Base-by-base conservation (phyloP, 2,797 vertebrate genomes). In the Coregonus sp. region DNA sequence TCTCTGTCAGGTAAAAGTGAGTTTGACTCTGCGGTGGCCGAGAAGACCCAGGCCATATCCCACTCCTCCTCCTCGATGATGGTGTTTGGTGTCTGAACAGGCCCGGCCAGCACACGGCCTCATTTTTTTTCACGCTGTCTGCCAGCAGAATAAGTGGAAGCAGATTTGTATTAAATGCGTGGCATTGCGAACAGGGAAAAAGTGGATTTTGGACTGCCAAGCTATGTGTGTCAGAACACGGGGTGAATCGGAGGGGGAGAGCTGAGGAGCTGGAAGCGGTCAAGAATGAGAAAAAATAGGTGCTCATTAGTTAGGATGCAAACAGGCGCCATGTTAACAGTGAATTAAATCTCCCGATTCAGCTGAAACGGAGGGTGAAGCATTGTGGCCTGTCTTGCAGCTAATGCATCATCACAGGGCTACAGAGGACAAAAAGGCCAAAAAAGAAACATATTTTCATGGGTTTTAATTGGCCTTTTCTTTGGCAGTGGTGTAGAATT, bases 381-480 rank as follows among this genome's bases (percentile, higher is more conserved):
- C 50, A 52, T 18, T 72, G 51, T 33, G 29, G 70, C 40, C 14
- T 5, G 9, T 63, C 59, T 63, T 63, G 59, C 59, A 63, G 20
- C 40, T 63, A 25, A 63, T 63, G n/a, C 59, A 56, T 56, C 54
- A 56, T 66, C 65, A 66, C 74, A 59, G 7, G 37, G 50, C 14
- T 18, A 40, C 5, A 15, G 50, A 59, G 69, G 20, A 74, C 33
- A 11, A 35, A 61, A 59, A 61, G 20, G 51, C 56, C 76, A 2
- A 51, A 16, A n/a, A 66, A 1, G 74, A 20, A 50, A 65, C 72
- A 12, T 25, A 25, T 25, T 25, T 25, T 40, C 73, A 77, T 33
- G 16, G 15, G 33, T 67, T 79, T 78, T 80, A 77, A 81, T 83
- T 85, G 74, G 72, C 47, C 15, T 74, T 76, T 66, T 40, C 65